A percentile compares a stretch with the other conserved stretches of the same genome.
These are phyloP conservation scores for Spea hammondii DNA, from an alignment of 2,797 vertebrate species.

Conservation along the genomic window DNA sequence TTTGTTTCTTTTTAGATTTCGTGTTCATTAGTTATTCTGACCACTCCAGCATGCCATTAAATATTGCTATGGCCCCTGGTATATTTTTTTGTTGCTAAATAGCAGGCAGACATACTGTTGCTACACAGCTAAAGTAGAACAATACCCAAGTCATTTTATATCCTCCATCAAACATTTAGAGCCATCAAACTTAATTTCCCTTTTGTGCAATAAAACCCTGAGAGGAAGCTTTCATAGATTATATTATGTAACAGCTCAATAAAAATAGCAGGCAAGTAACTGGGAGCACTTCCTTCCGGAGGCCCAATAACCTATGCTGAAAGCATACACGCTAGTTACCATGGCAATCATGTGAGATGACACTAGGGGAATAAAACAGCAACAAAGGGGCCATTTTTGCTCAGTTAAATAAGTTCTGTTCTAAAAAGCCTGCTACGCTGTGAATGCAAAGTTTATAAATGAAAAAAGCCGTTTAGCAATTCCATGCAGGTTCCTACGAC, in stretches of 20 bases:
- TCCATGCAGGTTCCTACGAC: constrained; percentile 68
- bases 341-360: constrained; percentile 76
- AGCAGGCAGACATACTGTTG: constrained; percentile 65
- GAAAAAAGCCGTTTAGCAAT: constrained; percentile 66
- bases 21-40: background rate
- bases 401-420: constrained; percentile 73
- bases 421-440: constrained; percentile 64
- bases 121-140: constrained; percentile 61
- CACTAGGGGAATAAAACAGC: constrained; percentile 67
- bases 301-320: constrained; percentile 77
- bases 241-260: constrained; percentile 77
- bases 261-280: constrained; percentile 74
- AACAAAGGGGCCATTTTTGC: constrained; percentile 78
- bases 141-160: constrained; percentile 72
- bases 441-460: constrained; percentile 65
- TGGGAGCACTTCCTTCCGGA: constrained; percentile 79
- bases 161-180: constrained; percentile 72
- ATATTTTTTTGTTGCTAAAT: constrained; percentile 61
- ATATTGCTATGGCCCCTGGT: constrained; percentile 58
- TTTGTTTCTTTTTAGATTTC: background rate
- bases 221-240: constrained; percentile 76
- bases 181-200: constrained; percentile 84
- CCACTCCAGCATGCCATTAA: constrained; percentile 45
- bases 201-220: constrained; percentile 77
- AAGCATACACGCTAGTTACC: constrained; percentile 74